Evolutionary conservation across 2,113 vertebrate genomes (phyloP).

Genomic region (Bagarius yarrelli): DNA sequence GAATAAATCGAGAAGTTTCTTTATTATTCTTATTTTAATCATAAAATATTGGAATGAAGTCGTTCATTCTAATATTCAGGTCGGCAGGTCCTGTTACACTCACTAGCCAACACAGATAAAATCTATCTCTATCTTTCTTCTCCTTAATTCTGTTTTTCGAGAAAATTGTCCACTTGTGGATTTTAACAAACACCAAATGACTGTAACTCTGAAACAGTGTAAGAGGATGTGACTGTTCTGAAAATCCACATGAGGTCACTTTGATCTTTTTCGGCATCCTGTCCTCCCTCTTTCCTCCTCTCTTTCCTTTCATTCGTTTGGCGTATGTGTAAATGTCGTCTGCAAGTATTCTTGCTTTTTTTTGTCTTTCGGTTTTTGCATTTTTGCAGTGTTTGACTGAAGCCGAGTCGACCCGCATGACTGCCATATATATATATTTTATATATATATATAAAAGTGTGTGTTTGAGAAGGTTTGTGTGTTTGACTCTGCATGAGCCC

Average conservation of each 20-base stretch:
- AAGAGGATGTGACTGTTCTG: constrained; percentile 23
- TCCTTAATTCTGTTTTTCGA: too few relatives aligned
- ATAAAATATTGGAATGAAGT: not conserved
- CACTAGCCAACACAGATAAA: constrained; percentile 5
- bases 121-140: too few relatives aligned
- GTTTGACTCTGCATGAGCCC: constrained; percentile 21
- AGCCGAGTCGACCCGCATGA: not conserved
- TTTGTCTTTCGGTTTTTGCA: not conserved
- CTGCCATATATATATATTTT: not conserved
- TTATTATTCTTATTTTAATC: not conserved
- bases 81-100: constrained; percentile 15
- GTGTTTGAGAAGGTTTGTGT: not conserved
- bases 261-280: constrained; percentile 41
- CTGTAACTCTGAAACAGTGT: not conserved
- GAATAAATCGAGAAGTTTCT: constrained; percentile 6
- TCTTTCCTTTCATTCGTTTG: constrained; percentile 40
- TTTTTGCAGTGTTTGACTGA: not conserved
- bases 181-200: constrained; percentile 43
- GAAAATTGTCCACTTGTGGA: constrained; percentile 61
- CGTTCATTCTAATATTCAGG: not conserved
- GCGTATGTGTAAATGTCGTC: constrained; percentile 46
- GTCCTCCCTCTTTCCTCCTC: constrained; percentile 30
- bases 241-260: constrained; percentile 70
- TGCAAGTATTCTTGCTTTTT: constrained; percentile 42
- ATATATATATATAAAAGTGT: constrained; percentile 21